Evolutionary conservation across 37 sponge, comb jelly and placozoan genomes (phyloP).

Genomic region (Cliona cf. orientalis): DNA sequence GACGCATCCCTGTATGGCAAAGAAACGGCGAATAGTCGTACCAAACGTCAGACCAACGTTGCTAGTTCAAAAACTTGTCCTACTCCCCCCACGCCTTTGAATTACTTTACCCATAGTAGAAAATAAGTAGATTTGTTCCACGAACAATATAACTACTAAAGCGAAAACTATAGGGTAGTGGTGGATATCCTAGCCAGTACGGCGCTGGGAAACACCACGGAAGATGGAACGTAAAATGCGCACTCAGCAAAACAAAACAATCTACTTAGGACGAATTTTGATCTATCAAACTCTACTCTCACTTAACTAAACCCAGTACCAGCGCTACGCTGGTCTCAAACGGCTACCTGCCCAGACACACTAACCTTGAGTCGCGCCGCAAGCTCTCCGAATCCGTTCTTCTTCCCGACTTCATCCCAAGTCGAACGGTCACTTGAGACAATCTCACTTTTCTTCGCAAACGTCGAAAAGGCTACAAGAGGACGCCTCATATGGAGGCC

Average conservation of each 20-base stretch:
- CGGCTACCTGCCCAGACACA: not conserved
- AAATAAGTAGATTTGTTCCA: no score
- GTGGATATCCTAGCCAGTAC: not conserved
- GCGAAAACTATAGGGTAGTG: not conserved
- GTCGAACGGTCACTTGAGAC: not conserved
- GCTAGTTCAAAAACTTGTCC: no score
- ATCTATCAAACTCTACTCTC: not conserved
- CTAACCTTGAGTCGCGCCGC: constrained; percentile 31
- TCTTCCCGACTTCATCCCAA: constrained; percentile 38
- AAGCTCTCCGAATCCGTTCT: constrained; percentile 22
- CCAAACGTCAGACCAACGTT: not conserved
- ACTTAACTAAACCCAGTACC: not conserved
- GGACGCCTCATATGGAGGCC: constrained; percentile 13
- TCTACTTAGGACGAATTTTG: no score
- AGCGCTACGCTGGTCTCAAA: not conserved
- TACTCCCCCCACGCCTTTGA: no score
- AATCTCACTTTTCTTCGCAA: not conserved
- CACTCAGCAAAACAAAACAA: no score
- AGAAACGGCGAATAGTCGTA: not conserved
- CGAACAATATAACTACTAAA: no score
- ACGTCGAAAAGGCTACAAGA: not conserved
- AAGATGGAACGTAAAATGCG: no score
- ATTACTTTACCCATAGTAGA: no score
- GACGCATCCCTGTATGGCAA: constrained; percentile 21
- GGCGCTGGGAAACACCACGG: not conserved